Conservation (phyloP, 2,113 vertebrate species). For the pig (Sus scrofa) region DNA sequence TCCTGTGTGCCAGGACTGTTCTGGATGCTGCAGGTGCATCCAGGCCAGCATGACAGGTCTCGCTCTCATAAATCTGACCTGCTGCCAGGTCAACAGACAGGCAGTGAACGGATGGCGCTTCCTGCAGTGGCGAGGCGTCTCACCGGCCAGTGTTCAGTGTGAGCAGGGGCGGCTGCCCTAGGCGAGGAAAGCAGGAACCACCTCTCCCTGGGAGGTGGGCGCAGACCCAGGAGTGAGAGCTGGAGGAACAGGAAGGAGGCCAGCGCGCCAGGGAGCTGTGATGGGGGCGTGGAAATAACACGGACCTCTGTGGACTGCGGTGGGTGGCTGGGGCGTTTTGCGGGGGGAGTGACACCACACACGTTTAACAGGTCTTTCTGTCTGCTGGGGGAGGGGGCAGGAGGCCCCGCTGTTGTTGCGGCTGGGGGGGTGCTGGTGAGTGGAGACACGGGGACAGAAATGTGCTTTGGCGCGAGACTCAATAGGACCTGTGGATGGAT, state of each 20-base stretch:
- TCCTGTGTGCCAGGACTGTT: not conserved
- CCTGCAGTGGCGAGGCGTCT: not conserved
- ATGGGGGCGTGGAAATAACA: accelerated
- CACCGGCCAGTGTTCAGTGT: too few species aligned
- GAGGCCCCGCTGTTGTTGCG: not conserved
- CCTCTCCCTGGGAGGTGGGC: not conserved
- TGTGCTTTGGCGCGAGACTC: not conserved
- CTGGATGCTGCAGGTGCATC: not conserved
- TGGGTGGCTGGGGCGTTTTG: not conserved
- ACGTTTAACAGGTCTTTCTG: not conserved
- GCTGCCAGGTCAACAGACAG: not conserved
- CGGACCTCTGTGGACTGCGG: not conserved
- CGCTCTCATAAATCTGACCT: not conserved
- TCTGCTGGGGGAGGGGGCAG: not conserved
- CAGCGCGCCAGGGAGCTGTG: not conserved
- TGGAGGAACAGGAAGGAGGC: not conserved
- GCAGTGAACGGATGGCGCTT: not conserved
- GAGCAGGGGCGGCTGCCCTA: not conserved
- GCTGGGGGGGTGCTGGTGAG: too few species aligned
- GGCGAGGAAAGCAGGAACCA: not conserved
- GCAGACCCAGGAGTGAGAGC: accelerated
- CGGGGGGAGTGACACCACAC: not conserved
- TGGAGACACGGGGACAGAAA: not conserved
- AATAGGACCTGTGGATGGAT: not conserved
- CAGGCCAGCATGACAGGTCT: not conserved